Conservation (phyloP, 2,797 vertebrate species). For the Phalanger gymnotis region DNA sequence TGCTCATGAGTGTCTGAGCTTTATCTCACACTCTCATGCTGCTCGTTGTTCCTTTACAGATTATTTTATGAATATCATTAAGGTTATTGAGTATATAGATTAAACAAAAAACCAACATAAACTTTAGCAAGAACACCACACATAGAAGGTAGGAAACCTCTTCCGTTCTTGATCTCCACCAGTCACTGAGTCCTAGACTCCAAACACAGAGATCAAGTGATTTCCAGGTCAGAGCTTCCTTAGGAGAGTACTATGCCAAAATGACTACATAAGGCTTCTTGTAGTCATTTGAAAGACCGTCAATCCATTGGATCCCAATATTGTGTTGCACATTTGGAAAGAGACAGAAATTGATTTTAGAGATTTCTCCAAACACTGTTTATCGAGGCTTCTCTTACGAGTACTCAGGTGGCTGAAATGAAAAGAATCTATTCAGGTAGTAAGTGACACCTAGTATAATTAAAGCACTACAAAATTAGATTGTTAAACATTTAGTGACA, state of each 20-base stretch:
- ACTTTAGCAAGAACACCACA: background rate
- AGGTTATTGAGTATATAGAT: background rate
- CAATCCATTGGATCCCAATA: background rate
- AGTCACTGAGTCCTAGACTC: background rate
- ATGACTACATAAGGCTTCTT: background rate
- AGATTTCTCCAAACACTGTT: background rate
- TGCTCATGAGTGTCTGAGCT: background rate
- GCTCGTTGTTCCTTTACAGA: background rate
- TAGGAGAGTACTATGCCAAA: background rate
- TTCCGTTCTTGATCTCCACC: background rate
- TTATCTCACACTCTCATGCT: background rate
- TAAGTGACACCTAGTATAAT: background rate
- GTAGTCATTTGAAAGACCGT: background rate
- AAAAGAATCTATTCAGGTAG: background rate
- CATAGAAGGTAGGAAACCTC: background rate
- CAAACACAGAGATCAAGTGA: background rate
- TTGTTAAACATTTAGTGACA: background rate
- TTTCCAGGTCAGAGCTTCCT: background rate
- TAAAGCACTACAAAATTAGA: constrained; percentile 14
- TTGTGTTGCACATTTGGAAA: background rate
- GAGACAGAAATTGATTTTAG: background rate
- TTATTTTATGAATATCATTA: background rate
- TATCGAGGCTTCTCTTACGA: background rate
- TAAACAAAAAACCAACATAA: background rate
- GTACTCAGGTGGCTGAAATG: background rate